A percentile compares a stretch with the other conserved stretches of the same genome.
These are phyloP conservation scores for Alcedo quadribrachys DNA, from an alignment of 2,797 vertebrate genomes.

Conservation along the genomic window DNA sequence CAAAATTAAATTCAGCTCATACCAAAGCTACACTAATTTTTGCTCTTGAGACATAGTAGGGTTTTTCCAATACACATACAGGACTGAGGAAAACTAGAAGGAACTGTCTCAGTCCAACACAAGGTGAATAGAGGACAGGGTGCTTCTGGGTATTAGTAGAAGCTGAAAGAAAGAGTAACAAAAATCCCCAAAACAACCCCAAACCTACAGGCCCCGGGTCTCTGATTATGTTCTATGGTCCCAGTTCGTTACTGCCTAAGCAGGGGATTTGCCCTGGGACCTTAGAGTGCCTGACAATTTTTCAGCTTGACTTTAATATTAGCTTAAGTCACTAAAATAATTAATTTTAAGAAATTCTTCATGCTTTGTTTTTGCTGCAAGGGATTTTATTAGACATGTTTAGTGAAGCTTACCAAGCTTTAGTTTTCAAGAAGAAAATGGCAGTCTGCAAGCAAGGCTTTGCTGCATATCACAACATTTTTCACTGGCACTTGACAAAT, in stretches of 20 bases:
- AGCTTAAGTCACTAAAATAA: conserved; percentile 32
- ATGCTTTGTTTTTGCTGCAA: conserved; percentile 38
- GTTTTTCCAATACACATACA: background rate
- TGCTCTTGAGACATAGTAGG: background rate
- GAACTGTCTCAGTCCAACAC: fast-evolving
- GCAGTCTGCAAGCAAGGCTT: conserved; percentile 12
- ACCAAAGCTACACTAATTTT: background rate
- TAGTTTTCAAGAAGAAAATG: conserved; percentile 42
- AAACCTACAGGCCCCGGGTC: background rate
- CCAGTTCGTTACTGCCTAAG: background rate
- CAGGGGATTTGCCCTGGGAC: background rate
- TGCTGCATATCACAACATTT: background rate
- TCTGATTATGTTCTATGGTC: background rate
- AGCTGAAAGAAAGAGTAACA: background rate
- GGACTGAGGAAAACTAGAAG: background rate
- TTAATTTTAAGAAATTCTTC: conserved; percentile 43
- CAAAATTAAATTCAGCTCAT: background rate
- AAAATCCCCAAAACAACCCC: background rate
- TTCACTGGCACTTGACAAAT: conserved; percentile 55
- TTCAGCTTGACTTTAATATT: conserved; percentile 43
- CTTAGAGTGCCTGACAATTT: background rate
- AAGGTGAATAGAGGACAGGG: background rate
- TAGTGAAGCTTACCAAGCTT: conserved; percentile 44
- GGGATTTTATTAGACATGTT: conserved; percentile 36
- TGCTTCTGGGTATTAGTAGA: background rate